Evolutionary conservation across 2,113 vertebrate genomes (phyloP).

Genomic region (Ciconia maguari): DNA sequence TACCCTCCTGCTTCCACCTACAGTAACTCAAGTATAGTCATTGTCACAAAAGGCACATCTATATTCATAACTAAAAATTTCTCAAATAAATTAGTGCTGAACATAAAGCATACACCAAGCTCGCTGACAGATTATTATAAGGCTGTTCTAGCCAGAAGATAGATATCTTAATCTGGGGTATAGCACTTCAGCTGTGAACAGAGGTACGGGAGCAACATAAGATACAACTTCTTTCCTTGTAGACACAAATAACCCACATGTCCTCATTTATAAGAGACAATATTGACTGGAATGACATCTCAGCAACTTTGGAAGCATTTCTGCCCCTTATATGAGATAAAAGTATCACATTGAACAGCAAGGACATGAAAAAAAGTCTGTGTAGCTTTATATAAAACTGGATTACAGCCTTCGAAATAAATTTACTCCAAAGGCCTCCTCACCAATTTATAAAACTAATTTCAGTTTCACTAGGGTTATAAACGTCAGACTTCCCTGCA

Average conservation of each 20-base stretch:
- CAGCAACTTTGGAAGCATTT: not conserved
- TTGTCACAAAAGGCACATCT: conserved; percentile 66
- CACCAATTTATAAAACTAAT: not conserved
- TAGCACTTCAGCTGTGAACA: conserved; percentile 16
- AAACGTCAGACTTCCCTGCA: not conserved
- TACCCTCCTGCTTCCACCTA: conserved; percentile 31
- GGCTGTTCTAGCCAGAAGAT: not conserved
- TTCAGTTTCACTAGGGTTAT: not conserved
- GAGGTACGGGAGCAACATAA: not conserved
- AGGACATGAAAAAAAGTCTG: not conserved
- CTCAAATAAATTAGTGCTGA: conserved; percentile 50
- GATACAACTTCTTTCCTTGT: not conserved
- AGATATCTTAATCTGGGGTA: conserved; percentile 25
- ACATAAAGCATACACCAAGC: conserved; percentile 40
- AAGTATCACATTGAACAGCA: not conserved
- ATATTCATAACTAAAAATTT: conserved; percentile 58
- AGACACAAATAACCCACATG: not conserved
- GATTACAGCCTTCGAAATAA: not conserved
- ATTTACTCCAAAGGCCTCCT: not conserved
- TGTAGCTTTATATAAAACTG: not conserved
- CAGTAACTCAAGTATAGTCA: conserved; percentile 55
- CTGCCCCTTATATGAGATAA: not conserved
- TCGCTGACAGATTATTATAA: conserved; percentile 45
- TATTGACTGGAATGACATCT: not conserved
- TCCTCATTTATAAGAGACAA: not conserved